These are phyloP conservation scores for Smittia sp. DNA, from an alignment of 2,888 invertebrate species.

Conservation along the genomic window DNA sequence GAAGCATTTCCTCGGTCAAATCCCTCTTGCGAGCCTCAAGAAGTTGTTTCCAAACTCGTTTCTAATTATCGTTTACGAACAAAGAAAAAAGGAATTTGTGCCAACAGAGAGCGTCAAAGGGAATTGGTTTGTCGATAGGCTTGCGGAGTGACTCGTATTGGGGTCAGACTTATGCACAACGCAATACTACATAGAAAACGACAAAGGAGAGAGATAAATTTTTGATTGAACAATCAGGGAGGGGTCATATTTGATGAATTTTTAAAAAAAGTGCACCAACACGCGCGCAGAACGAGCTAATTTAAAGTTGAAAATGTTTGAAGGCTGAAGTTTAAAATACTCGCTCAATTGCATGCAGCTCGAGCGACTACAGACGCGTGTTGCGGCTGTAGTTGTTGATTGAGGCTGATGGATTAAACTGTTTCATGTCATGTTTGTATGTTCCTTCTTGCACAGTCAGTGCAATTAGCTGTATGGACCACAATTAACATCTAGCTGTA, in stretches of 20 bases:
- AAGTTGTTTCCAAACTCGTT: neutral
- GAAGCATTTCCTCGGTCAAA: too few relatives aligned
- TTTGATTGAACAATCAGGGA: slow-evolving; percentile 22
- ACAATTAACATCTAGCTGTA: neutral
- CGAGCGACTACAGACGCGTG: neutral
- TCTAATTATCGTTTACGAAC: neutral
- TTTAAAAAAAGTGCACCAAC: slow-evolving; percentile 1
- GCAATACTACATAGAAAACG: neutral
- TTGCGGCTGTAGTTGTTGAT: neutral
- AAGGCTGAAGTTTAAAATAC: slow-evolving; percentile 2
- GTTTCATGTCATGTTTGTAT: neutral
- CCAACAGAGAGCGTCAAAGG: neutral
- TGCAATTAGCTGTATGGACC: neutral
- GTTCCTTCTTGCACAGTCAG: too few relatives aligned
- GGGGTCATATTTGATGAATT: slow-evolving; percentile 14
- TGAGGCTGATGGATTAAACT: neutral
- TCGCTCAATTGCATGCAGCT: neutral
- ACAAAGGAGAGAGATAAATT: neutral
- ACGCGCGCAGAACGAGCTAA: neutral
- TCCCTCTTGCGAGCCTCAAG: too few relatives aligned
- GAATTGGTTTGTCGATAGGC: neutral
- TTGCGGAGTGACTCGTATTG: neutral
- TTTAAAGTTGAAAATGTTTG: neutral
- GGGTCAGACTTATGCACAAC: slow-evolving; percentile 18
- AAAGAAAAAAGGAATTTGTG: slow-evolving; percentile 9